Evolutionary conservation across 2,797 vertebrate species (phyloP), one percentile per base, ranked within the genome.

Genomic region (Coccyzus lansbergi): DNA sequence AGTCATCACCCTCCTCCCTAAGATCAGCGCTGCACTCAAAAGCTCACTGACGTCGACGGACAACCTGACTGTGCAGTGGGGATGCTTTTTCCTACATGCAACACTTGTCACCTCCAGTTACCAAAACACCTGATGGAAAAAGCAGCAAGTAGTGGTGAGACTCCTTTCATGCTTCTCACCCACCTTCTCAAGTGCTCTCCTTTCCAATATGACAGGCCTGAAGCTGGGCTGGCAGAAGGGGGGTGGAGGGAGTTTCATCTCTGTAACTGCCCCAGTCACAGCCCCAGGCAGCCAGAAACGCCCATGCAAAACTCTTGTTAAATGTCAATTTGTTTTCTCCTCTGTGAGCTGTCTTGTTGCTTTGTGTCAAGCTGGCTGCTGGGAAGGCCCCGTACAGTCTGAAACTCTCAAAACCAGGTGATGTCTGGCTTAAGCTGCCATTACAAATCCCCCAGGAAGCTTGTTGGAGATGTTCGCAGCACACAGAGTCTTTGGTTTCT

Each of bases 241-340:
- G 38, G 38, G 38, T 38, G 4, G 3, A 26, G 15, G 26, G 22
- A 88, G 33, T 59, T 78, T 67, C 38, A 52, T 42, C 20, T 72
- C 13, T 4, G 5, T 25, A 68, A 80, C 64, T 69, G 62, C 68
- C 72, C 83, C 59, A 31, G 42, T 53, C 59, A 56, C 64, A 83
- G 74, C 69, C 36, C 59, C 1, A 4, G 20, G 46, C 63, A 75
- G 76, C n/a, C 67, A 85, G 76, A 85, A 90, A 55, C 44, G 78
- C 22, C 63, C 3, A 0, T 42, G 68, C 93, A 95, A 91, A 94
- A 94, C 86, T 88, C 59, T 95, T 48, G 26, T 93, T 94, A 96
- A 96, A 95, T 86, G 83, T 62, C 76, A 70, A 38, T 84, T 91
- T 92, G 44, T 76, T 63, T 88, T 42, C 63, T 75, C 25, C 74